These are phyloP conservation scores for Rhinella marina DNA, from an alignment of 2,797 vertebrate genomes.

Conservation along the genomic window DNA sequence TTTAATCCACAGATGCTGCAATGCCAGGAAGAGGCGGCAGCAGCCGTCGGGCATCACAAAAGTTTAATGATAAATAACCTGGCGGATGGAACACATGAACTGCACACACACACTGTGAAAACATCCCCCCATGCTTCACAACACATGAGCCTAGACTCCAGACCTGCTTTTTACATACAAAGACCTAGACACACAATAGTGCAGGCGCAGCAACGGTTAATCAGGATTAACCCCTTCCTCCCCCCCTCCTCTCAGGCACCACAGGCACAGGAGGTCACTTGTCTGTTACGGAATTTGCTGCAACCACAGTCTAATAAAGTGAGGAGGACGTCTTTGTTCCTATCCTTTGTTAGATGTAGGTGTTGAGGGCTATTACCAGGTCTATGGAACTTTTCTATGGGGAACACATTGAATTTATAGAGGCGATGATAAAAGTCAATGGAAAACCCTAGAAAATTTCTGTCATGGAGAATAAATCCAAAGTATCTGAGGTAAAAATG, in stretches of 20 bases:
- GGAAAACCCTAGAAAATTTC: neutral
- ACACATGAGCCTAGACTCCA: neutral
- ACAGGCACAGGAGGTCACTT: neutral
- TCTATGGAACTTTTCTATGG: constrained; percentile 15
- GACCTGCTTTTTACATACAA: neutral
- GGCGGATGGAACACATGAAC: constrained; percentile 25
- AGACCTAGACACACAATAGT: neutral
- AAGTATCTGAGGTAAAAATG: neutral
- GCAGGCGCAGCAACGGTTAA: neutral
- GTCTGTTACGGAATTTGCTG: neutral
- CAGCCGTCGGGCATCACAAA: constrained; percentile 21
- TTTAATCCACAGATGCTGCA: constrained; percentile 51
- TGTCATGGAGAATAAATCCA: neutral
- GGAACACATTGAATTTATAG: neutral
- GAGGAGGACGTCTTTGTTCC: constrained; percentile 36
- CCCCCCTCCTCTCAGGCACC: neutral
- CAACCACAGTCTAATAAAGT: neutral
- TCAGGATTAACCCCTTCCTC: neutral
- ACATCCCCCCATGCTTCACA: constrained; percentile 3
- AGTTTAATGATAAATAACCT: constrained; percentile 53
- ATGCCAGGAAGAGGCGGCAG: constrained; percentile 36
- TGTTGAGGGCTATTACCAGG: neutral
- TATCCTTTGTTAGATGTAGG: constrained; percentile 23
- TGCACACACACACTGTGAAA: neutral
- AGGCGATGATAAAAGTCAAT: neutral